Conservation (phyloP, 2,113 vertebrate species). For the Coregonus clupeaformis region DNA sequence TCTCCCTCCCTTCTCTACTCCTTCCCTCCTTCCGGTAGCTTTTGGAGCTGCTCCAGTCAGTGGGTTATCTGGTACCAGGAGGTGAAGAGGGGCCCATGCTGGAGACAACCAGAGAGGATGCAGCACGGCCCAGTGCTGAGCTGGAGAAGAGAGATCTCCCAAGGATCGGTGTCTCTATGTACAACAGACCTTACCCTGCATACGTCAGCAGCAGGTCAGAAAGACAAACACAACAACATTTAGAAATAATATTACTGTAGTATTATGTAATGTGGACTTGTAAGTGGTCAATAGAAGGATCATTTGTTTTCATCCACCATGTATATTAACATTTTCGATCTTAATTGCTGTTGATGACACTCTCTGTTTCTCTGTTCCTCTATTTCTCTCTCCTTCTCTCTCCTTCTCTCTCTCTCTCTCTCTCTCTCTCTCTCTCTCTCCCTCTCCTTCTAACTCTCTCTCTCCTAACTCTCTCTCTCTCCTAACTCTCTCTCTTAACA, state of each 20-base stretch:
- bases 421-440: no score
- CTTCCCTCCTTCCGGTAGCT: neutral
- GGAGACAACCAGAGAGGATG: no score
- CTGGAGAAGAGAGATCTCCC: neutral
- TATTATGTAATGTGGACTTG: neutral
- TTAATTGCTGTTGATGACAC: no score
- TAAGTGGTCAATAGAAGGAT: neutral
- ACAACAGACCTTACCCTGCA: neutral
- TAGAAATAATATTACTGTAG: neutral
- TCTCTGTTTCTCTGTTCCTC: no score
- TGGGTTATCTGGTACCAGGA: neutral
- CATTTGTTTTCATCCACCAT: neutral
- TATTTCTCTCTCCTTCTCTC: no score
- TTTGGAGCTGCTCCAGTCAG: neutral
- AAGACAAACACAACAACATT: neutral
- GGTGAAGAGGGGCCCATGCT: neutral
- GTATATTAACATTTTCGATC: neutral
- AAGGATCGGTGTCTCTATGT: neutral
- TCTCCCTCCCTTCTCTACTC: neutral
- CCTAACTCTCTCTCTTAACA: no score
- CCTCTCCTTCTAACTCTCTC: no score
- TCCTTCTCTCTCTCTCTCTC: no score
- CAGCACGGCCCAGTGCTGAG: no score
- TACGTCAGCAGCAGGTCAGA: neutral
- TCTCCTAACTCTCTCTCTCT: no score